A percentile compares a stretch with the other conserved stretches of the same genome.
Conservation (phyloP, 1,140 invertebrate genomes). For the Brachystomella parvula region DNA sequence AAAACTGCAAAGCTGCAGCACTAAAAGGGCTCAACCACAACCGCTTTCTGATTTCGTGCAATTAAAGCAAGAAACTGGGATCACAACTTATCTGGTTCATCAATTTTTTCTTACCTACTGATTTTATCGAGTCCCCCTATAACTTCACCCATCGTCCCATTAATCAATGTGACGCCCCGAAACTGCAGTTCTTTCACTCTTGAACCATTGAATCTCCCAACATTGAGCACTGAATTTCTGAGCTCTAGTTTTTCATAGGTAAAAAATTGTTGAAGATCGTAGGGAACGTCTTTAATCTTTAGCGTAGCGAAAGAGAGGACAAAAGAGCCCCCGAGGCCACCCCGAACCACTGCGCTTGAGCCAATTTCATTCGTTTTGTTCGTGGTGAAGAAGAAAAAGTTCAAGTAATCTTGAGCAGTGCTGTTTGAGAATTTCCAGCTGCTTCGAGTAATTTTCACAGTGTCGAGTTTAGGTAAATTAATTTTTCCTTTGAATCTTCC, state of each 20-base stretch:
- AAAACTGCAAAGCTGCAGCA: too few species aligned
- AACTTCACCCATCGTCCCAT: too few species aligned
- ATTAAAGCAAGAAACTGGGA: too few species aligned
- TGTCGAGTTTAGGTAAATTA: neutral
- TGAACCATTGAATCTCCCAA: neutral
- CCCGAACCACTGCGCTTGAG: neutral
- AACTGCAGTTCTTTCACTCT: neutral
- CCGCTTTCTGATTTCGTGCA: too few species aligned
- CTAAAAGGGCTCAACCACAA: too few species aligned
- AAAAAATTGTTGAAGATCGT: neutral
- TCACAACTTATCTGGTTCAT: too few species aligned
- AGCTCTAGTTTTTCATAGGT: neutral
- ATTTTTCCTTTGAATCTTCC: neutral
- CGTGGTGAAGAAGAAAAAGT: neutral
- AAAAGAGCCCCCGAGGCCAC: too few species aligned
- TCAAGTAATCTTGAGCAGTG: neutral
- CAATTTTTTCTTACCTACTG: too few species aligned
- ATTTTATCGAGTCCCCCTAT: too few species aligned
- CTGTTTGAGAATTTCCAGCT: neutral
- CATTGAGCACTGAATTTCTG: neutral
- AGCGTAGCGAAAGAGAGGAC: neutral
- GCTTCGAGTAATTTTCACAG: neutral
- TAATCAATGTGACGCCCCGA: neutral
- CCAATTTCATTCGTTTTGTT: neutral
- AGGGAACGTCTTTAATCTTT: neutral